Base-by-base conservation (phyloP, 2,113 vertebrate species). In the Pseudorectes ferrugineus region DNA sequence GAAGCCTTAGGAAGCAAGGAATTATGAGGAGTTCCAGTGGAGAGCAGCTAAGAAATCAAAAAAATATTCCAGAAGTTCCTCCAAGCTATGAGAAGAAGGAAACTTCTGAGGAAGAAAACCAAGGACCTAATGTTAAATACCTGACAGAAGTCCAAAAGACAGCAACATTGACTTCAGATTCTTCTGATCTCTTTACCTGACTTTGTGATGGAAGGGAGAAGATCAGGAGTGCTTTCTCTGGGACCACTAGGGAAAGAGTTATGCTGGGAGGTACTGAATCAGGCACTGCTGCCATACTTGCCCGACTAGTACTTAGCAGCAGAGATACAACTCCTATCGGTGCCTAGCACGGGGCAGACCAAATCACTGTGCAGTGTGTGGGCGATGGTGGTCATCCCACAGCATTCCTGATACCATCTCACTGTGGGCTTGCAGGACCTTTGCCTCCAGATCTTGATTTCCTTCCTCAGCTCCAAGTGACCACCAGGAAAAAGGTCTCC, bases 331-430 rank as follows among this genome's bases (percentile, higher is more conserved):
- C 21, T 83, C 46, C 28, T 25, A 1, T n/a, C 0, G 0, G 22
- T 40, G 21, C 26, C 16, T 1, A 21, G 59, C 51, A 26, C 0
- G 1, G 35, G 33, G 43, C 46, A 78, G 62, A 82, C 22, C 23
- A 12, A 36, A 33, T 14, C 12, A 20, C n/a, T 1, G 1, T 3
- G 25, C 8, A 12, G 6, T 12, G 28, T 1, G 1, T 13, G n/a
- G 58, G 14, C 0, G 0, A 33, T 15, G 35, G 21, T 10, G 42
- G 26, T 42, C 51, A 75, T 18, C 19, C 28, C 45, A 25, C 29
- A 31, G 54, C 33, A 45, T 11, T 61, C n/a, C 29, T 66, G 52
- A 42, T 11, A 24, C 26, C 52, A 14, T 26, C 18, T 57, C 24
- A 23, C 12, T 10, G 5, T 0, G 49, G 17, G 24, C 55, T 86